phyloP scores from a whole-genome alignment of 2,113 vertebrate species.

The Litocranius walleri region DNA sequence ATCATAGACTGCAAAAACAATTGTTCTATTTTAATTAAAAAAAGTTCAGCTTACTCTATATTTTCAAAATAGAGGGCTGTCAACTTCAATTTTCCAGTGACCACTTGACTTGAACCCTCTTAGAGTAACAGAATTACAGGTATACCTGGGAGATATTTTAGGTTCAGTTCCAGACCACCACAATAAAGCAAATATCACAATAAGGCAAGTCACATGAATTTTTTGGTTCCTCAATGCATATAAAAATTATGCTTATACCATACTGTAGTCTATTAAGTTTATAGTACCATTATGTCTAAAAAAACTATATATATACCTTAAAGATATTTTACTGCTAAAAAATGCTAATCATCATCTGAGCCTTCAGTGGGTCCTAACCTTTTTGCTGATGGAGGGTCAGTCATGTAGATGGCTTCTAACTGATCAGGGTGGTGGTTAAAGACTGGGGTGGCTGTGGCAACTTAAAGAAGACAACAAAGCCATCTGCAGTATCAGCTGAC shows the following conservation, averaged over 20 bases:
- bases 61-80: slow-evolving; percentile 47
- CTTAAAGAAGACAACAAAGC: background rate
- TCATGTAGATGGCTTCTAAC: background rate
- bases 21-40: slow-evolving; percentile 19
- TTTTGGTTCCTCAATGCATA: background rate
- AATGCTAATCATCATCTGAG: background rate
- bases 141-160: background rate
- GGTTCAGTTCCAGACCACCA: background rate
- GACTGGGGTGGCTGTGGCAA: background rate
- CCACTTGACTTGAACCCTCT: background rate
- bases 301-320: background rate
- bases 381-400: background rate
- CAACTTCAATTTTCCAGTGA: slow-evolving; percentile 55
- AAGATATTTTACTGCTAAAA: background rate
- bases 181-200: background rate
- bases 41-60: slow-evolving; percentile 52
- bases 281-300: background rate
- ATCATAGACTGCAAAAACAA: slow-evolving; percentile 34
- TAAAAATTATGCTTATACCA: background rate
- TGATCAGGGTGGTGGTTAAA: background rate
- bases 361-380: background rate
- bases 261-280: background rate
- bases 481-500: background rate
- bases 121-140: background rate
- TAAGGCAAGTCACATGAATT: background rate